Base-by-base conservation (phyloP, 2,888 invertebrate species). In the Latrodectus hesperus region DNA sequence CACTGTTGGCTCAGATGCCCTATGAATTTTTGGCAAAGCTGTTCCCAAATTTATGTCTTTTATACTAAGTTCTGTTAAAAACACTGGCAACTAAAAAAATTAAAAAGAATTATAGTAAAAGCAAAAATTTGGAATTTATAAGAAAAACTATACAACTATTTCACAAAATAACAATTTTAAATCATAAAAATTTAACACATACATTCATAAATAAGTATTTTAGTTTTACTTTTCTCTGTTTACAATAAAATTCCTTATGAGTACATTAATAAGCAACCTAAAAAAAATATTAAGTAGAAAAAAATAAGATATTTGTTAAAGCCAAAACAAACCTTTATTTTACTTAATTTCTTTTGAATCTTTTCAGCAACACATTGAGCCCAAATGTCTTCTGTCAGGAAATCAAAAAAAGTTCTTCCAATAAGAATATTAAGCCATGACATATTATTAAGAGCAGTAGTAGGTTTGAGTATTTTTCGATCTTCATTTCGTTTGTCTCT, bases 261-360 rank as follows among this genome's bases (percentile, higher is more conserved):
- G 38, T 38, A 38, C 4, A 38, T 38, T 3, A 38, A 38, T 38
- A 38, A 38, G 6, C 38, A 38, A 38, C 38, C 38, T 6, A 38
- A 6, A 38, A n/a, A 38, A 38, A 38, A 1, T 6, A 38, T 6
- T 38, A 38, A 38, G 6, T 0, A 38, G 4, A 38, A 4, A 38
- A 38, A 38, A 38, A 38, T 3, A 4, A 38, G 38, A 38, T 1
- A 4, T 38, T 38, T 38, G 0, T 3, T 38, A 60, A 60, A 60
- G 12, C 16, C 6, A 22, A n/a, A n/a, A 91, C 92, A 91, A 91
- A 96, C 95, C 93, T 96, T 96, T 90, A 98, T 95, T 87, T 96
- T 96, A 86, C 95, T 94, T 3, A 98, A 93, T 93, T 98, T 98
- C 91, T 95, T 94, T 93, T 98, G 97, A 91, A 98, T 95, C 91